Evolutionary conservation across 2,888 invertebrate genomes (phyloP).

Genomic region (Eilema sororculum): DNA sequence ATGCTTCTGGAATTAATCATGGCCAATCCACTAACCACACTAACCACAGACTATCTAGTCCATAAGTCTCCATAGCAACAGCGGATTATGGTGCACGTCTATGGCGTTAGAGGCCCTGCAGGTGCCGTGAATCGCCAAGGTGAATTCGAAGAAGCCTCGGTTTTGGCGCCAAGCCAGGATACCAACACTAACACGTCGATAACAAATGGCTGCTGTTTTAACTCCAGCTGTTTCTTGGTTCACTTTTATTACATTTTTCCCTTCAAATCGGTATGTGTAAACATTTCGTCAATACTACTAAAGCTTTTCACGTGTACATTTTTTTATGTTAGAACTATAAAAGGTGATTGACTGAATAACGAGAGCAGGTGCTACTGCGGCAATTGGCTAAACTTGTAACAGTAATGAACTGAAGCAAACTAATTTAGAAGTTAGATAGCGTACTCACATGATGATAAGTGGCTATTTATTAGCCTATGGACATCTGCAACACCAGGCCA

Average conservation of each 20-base stretch:
- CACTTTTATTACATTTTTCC: slow-evolving; percentile 35
- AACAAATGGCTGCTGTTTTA: slow-evolving; percentile 33
- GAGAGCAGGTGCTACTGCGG: background rate
- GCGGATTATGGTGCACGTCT: slow-evolving; percentile 33
- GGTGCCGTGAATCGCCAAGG: slow-evolving; percentile 40
- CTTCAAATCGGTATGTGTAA: slow-evolving; percentile 33
- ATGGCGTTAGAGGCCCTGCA: slow-evolving; percentile 36
- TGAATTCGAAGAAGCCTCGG: slow-evolving; percentile 30
- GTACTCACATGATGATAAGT: background rate
- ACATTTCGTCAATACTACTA: slow-evolving; percentile 25
- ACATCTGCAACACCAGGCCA: background rate
- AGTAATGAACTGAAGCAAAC: background rate
- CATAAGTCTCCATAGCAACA: slow-evolving; percentile 1
- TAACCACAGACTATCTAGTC: background rate
- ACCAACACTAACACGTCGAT: slow-evolving; percentile 25
- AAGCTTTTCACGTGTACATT: background rate
- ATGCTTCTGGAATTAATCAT: slow-evolving; percentile 10
- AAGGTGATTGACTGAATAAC: background rate
- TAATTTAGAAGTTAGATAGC: background rate
- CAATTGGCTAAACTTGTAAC: background rate
- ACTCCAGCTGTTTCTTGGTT: slow-evolving; percentile 30
- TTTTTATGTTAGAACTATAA: slow-evolving; percentile 6
- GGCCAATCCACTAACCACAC: background rate
- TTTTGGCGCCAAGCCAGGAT: slow-evolving; percentile 43
- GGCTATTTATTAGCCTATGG: background rate